Percentiles rank a stretch among this genome's conserved stretches.
Conservation (phyloP, 2,888 invertebrate genomes). For the Labia minor region DNA sequence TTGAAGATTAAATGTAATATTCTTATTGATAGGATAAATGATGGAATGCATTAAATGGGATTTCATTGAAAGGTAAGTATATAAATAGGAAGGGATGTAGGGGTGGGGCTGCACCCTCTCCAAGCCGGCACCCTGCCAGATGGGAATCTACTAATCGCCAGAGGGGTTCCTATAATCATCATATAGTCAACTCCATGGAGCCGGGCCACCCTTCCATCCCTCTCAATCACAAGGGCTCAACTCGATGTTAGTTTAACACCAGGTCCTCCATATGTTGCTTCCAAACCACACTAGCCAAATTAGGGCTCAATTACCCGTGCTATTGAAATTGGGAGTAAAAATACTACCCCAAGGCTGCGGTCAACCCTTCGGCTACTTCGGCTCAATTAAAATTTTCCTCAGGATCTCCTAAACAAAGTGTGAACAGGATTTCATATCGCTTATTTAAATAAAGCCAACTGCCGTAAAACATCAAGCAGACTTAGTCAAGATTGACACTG, state of each 20-base stretch:
- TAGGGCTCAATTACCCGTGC: background rate
- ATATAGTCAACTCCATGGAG: background rate
- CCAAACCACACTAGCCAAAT: background rate
- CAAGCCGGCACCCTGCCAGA: background rate
- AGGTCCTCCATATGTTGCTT: background rate
- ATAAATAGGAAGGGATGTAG: background rate
- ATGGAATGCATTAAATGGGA: background rate
- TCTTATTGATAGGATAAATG: background rate
- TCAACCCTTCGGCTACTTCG: background rate
- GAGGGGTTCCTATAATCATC: constrained; percentile 4
- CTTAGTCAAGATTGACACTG: too few relatives aligned
- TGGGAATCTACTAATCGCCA: constrained; percentile 8
- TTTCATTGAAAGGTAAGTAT: constrained; percentile 1
- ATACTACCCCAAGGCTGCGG: background rate
- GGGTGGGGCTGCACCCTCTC: background rate
- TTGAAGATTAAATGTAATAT: too few relatives aligned
- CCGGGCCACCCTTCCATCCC: background rate
- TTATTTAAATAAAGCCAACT: background rate
- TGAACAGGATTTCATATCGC: background rate
- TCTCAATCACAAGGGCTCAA: background rate
- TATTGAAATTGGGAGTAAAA: background rate
- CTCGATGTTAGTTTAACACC: background rate
- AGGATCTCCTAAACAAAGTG: background rate
- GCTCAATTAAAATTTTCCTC: background rate
- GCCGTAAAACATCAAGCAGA: background rate